These are phyloP conservation scores for Catharus fuscescens DNA, from an alignment of 2,113 vertebrate species.

Conservation along the genomic window DNA sequence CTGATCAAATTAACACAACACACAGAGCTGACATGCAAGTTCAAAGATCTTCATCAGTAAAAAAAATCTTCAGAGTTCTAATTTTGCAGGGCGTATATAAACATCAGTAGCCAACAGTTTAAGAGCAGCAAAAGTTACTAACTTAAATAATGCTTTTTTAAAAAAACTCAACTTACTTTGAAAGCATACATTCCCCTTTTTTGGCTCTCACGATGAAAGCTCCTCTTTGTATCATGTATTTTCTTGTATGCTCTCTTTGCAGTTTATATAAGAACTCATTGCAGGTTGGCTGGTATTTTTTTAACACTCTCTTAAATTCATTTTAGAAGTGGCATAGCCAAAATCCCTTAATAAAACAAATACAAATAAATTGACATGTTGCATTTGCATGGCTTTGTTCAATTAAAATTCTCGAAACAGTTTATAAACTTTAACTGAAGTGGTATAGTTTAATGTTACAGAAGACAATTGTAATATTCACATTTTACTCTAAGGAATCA, in stretches of 20 bases:
- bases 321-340: background rate
- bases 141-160: background rate
- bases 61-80: background rate
- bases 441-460: background rate
- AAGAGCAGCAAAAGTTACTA: background rate
- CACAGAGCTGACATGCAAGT: background rate
- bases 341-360: background rate
- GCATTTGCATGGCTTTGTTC: background rate
- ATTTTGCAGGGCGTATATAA: background rate
- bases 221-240: background rate
- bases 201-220: background rate
- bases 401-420: background rate
- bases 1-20: background rate
- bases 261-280: background rate
- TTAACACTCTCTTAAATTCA: background rate
- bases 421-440: background rate
- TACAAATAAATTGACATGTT: background rate
- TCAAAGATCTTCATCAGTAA: background rate
- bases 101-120: background rate
- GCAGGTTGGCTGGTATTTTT: background rate
- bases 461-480: background rate
- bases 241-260: background rate
- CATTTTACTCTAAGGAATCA: background rate
- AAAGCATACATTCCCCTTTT: background rate
- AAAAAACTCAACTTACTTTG: background rate